Conservation (phyloP, 2,113 vertebrate species). For the Halcyon senegalensis region DNA sequence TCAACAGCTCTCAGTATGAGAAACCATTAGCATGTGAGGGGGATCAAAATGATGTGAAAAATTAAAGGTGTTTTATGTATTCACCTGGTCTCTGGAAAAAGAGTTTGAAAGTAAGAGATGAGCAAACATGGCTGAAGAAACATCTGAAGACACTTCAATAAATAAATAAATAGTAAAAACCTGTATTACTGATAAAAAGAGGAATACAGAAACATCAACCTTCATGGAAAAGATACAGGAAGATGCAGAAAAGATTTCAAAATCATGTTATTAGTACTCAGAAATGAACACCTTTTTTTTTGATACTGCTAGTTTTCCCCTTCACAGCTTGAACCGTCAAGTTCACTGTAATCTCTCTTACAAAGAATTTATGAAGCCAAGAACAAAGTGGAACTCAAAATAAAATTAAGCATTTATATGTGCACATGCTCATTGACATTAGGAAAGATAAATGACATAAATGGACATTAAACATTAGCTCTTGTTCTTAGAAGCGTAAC, state of each 20-base stretch:
- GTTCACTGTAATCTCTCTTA: background rate
- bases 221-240: background rate
- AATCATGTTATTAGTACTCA: background rate
- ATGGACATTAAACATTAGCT: background rate
- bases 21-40: rapidly evolving
- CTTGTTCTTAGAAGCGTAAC: background rate
- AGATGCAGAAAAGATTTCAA: background rate
- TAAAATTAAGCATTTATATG: background rate
- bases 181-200: background rate
- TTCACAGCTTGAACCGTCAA: background rate
- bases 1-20: background rate
- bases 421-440: background rate
- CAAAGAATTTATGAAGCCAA: background rate
- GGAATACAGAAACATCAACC: background rate
- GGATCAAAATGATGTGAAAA: background rate
- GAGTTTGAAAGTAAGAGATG: background rate
- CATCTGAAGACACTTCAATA: background rate
- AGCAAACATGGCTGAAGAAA: background rate
- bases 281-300: background rate
- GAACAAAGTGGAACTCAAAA: background rate
- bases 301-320: background rate
- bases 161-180: background rate
- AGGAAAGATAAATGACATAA: background rate
- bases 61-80: background rate
- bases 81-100: background rate